Evolutionary conservation across 2,888 invertebrate genomes (phyloP).

Genomic region (Lasioglossum pauxillum): DNA sequence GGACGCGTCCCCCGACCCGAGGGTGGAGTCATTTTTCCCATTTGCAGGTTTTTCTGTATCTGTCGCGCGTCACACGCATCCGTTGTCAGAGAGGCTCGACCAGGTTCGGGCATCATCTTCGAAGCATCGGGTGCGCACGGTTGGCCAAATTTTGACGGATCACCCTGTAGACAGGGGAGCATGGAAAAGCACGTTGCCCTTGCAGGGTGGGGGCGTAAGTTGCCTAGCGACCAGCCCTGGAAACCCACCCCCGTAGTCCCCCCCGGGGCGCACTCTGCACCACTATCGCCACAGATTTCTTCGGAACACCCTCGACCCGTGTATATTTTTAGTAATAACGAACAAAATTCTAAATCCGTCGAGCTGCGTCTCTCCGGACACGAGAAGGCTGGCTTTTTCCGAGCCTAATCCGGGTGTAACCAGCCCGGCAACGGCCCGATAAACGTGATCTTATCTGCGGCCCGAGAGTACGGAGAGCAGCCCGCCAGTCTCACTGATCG

Average conservation of each 20-base stretch:
- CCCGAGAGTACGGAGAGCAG: background rate
- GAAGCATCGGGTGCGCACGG: slow-evolving; percentile 19
- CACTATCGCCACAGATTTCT: slow-evolving; percentile 47
- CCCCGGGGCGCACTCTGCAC: slow-evolving; percentile 62
- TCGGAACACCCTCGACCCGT: slow-evolving; percentile 24
- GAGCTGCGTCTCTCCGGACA: background rate
- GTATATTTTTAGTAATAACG: slow-evolving; percentile 5
- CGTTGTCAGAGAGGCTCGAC: background rate
- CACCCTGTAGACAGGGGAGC: slow-evolving; percentile 60
- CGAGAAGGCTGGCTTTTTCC: background rate
- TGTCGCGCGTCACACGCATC: slow-evolving; percentile 11
- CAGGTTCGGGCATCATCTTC: slow-evolving; percentile 9
- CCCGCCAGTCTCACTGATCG: background rate
- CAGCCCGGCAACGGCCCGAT: background rate
- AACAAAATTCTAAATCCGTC: background rate
- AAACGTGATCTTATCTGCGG: background rate
- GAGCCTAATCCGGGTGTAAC: background rate
- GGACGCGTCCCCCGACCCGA: background rate
- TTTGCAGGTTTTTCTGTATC: background rate
- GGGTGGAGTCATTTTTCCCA: background rate
- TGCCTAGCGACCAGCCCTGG: slow-evolving; percentile 77
- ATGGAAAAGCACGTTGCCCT: slow-evolving; percentile 53
- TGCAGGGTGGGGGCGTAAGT: slow-evolving; percentile 75
- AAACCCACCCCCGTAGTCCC: slow-evolving; percentile 68
- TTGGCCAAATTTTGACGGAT: slow-evolving; percentile 47